Evolutionary conservation across 2,797 vertebrate genomes (phyloP), one percentile per base, ranked within the genome.

Genomic region (Fistularia tabacaria): DNA sequence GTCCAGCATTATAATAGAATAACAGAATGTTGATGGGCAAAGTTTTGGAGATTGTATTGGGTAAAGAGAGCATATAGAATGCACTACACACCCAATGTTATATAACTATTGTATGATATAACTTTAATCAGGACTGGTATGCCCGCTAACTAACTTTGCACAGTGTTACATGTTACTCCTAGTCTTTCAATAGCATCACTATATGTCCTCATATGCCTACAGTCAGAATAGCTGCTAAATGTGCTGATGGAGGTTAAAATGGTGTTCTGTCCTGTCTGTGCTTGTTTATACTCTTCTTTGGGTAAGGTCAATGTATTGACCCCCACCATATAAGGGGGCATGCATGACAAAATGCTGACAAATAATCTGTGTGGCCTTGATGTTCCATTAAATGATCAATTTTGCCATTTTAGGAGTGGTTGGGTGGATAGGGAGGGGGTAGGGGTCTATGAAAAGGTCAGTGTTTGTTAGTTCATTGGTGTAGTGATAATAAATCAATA

Each of bases 321-420:
- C 80, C 79, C 74, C 85, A 54, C 82, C 25, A 78, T 86, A 92
- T 89, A 90, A 89, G 91, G 61, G 65, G 62, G 66, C 64, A 74
- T 73, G 81, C 72, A 74, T 73, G 74, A 87, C 85, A 84, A 84
- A 87, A 85, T 11, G 61, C 73, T 76, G 81, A 77, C 94, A 93
- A 93, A 92, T 93, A 91, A 90, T 92, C 90, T 93, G 90, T 91
- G 88, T 82, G 86, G 91, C 86, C 93, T 93, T 94, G 93, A 97
- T 94, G 93, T 95, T 94, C 94, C 96, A 97, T 97, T 98, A 97
- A 96, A 91, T 93, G 93, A 96, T 98, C 92, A 83, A 98, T 97
- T 93, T 90, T 87, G 46, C 73, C 62, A 52, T 64, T 73, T 62
- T 57, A 51, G 48, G 56, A 47, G 54, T 11, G 42, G 25, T 6